Percentiles rank a stretch among this genome's conserved stretches.
These are phyloP conservation scores for Sebastes vulpes DNA, from an alignment of 2,797 vertebrate species.

Conservation along the genomic window DNA sequence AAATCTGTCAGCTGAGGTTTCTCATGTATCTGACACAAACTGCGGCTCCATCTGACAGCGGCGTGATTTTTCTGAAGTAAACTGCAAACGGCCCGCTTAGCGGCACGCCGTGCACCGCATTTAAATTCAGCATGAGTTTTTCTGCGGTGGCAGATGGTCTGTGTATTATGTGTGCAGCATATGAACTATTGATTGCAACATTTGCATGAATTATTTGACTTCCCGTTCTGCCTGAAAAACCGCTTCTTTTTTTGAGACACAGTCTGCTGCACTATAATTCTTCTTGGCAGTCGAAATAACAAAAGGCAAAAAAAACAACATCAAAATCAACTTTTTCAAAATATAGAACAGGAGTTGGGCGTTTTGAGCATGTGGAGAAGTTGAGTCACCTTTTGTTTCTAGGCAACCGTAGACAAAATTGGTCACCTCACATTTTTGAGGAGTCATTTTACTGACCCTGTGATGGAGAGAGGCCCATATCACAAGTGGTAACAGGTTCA, in stretches of 20 bases:
- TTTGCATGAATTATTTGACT: constrained; percentile 80
- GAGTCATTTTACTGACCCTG: too few species aligned
- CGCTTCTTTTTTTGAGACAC: constrained; percentile 5
- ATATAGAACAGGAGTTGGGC: background rate
- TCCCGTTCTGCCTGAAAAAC: constrained; percentile 50
- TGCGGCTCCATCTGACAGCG: constrained; percentile 2
- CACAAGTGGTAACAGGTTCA: too few species aligned
- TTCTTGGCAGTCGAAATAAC: constrained; percentile 38
- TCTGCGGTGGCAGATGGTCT: constrained; percentile 61
- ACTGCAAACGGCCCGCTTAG: constrained; percentile 22
- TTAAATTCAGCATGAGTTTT: constrained; percentile 34
- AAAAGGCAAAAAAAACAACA: constrained; percentile 3
- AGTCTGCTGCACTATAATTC: constrained; percentile 60
- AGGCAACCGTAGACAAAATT: background rate
- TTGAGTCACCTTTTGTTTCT: too few species aligned
- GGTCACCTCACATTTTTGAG: too few species aligned
- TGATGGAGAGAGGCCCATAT: too few species aligned
- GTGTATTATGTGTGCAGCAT: constrained; percentile 62
- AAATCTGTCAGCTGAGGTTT: constrained; percentile 32
- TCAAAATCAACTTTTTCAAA: constrained; percentile 8
- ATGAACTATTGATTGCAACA: constrained; percentile 76
- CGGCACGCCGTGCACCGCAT: constrained; percentile 5
- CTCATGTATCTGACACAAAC: background rate
- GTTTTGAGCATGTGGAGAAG: too few species aligned
- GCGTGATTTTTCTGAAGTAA: constrained; percentile 25